Base-by-base conservation (phyloP, 2,797 vertebrate species). In the Paratrypauchen microcephalus region DNA sequence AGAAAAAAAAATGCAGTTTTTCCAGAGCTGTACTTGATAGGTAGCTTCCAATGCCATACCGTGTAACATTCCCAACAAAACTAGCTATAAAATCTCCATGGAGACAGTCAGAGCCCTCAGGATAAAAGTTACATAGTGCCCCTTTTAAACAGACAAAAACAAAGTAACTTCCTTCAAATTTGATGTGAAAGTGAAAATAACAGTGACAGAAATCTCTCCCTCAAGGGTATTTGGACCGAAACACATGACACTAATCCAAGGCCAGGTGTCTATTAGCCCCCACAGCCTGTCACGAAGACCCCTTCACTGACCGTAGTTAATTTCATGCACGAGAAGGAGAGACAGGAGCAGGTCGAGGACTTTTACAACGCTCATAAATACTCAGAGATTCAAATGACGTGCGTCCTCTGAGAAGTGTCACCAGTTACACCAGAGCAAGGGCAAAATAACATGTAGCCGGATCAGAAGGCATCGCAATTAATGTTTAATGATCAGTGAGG, bases 301-400 rank as follows among this genome's bases (percentile, higher is more conserved):
- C 32, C 59, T 39, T 41, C 30, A n/a, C 11, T 69, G 71, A 57
- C 58, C 61, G 47, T 32, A 71, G 61, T 82, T 86, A 57, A 81
- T 82, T 84, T 87, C 76, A 82, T 83, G 79, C 65, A 62, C 54
- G 56, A 71, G 74, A 76, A 79, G 61, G 81, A 84, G 75, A 54
- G 65, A 79, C 66, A 32, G 65, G 76, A 86, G 81, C 45, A 79
- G 80, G 79, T 76, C 30, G 74, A 72, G 65, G 74, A 69, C 79
- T 61, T 86, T 86, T 78, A 75, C 68, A 66, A 58, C 71, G 2
- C 72, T 85, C 78, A 75, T 88, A 87, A 90, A 93, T 73, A 80
- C 78, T 81, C 78, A 72, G 79, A 21, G 5, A 21, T 61, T 61
- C 32, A 61, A 41, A 39, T 41, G 19, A 23, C 59, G 32, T 15